Percentiles rank a stretch among this genome's conserved stretches.
Evolutionary conservation across 2,113 vertebrate genomes (phyloP).

Genomic region (Lampris incognitus): DNA sequence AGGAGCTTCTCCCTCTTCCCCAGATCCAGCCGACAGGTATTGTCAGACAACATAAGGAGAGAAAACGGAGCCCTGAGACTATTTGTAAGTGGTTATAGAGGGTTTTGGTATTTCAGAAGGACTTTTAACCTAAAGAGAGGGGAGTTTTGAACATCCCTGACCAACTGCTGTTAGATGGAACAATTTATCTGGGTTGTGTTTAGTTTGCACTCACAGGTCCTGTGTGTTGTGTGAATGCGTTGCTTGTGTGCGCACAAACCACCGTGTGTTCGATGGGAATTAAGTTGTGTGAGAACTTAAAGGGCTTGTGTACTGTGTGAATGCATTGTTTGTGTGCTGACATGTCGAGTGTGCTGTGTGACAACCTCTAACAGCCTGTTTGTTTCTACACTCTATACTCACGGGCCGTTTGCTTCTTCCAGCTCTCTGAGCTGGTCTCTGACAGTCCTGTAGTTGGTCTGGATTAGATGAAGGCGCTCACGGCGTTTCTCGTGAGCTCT

Average conservation of each 20-base stretch:
- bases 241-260: not conserved
- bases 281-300: not conserved
- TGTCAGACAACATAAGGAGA: constrained; percentile 62
- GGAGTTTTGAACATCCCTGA: constrained; percentile 45
- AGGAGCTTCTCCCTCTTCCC: constrained; percentile 54
- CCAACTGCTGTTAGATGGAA: constrained; percentile 23
- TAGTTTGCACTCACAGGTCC: constrained; percentile 1
- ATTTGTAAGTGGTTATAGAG: constrained; percentile 58
- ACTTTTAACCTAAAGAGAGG: constrained; percentile 57
- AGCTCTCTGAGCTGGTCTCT: constrained; percentile 89
- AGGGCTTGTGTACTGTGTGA: not conserved
- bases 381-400: constrained; percentile 67
- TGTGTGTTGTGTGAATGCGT: constrained; percentile 8
- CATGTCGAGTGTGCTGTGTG: not conserved
- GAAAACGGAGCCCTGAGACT: constrained; percentile 54
- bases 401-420: constrained; percentile 85
- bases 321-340: not conserved
- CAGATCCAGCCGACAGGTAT: constrained; percentile 62
- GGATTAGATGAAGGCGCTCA: constrained; percentile 88
- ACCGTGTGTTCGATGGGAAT: not conserved
- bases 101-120: constrained; percentile 54
- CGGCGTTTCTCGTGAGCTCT: constrained; percentile 84
- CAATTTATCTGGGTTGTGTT: constrained; percentile 30
- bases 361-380: not conserved
- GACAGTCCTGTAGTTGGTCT: constrained; percentile 88